Percentiles rank a stretch among this genome's conserved stretches.
Conservation (phyloP, 2,888 invertebrate species). For the Tribolium freemani region DNA sequence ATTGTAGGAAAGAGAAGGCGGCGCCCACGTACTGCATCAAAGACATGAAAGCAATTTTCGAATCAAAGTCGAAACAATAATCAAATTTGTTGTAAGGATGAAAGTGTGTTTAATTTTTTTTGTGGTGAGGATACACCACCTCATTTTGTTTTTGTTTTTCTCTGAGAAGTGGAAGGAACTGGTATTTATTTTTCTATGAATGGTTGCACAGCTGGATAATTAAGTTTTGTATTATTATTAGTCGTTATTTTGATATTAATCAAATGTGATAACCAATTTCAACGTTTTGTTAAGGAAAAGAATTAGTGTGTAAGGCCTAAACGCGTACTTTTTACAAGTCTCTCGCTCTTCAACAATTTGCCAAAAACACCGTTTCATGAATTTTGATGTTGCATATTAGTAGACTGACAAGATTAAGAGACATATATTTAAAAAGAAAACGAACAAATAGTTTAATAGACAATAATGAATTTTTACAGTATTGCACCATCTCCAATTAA, state of each 20-base stretch:
- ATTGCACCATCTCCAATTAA: conserved; percentile 35
- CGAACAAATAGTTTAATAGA: conserved; percentile 25
- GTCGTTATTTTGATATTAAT: conserved; percentile 33
- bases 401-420: conserved; percentile 30
- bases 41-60: conserved; percentile 87
- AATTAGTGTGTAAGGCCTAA: conserved; percentile 28
- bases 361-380: conserved; percentile 19
- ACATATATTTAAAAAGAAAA: conserved; percentile 12
- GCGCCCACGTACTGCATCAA: conserved; percentile 81
- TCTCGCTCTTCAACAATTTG: conserved; percentile 25
- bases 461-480: conserved; percentile 39
- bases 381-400: conserved; percentile 35
- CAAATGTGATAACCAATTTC: conserved; percentile 36
- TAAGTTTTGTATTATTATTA: conserved; percentile 9
- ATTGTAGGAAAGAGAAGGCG: conserved; percentile 76
- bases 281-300: conserved; percentile 22
- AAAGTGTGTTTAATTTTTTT: conserved; percentile 29
- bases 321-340: conserved; percentile 22
- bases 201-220: conserved; percentile 24
- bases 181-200: conserved; percentile 32
- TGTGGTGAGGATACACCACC: background rate
- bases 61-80: conserved; percentile 75
- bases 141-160: conserved; percentile 18
- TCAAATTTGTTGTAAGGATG: conserved; percentile 24
- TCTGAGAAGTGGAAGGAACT: conserved; percentile 7